A percentile compares a stretch with the other conserved stretches of the same genome.
Conservation (phyloP, 2,797 vertebrate genomes). For the Tarsius wallacei region DNA sequence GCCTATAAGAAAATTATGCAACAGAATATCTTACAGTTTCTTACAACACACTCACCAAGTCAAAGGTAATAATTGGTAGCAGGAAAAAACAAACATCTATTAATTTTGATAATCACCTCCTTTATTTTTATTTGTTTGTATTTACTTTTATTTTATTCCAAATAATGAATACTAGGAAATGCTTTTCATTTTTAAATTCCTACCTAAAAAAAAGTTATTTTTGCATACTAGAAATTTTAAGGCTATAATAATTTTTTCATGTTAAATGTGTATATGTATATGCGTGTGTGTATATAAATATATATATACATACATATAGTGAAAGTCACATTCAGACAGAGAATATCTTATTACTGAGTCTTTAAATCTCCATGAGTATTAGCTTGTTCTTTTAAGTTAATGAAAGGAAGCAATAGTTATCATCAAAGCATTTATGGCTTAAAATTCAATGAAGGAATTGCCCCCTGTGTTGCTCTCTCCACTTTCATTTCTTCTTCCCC, state of each 20-base stretch:
- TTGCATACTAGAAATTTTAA: slow-evolving; percentile 26
- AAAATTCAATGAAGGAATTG: slow-evolving; percentile 71
- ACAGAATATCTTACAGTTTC: not conserved
- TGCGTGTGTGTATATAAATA: not conserved
- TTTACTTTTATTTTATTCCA: not conserved
- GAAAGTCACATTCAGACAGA: not conserved
- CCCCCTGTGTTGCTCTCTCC: slow-evolving; percentile 36
- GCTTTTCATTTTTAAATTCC: not conserved
- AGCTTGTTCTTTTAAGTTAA: slow-evolving; percentile 80
- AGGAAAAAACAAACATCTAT: not conserved
- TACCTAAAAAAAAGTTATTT: not conserved
- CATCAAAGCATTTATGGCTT: slow-evolving; percentile 78
- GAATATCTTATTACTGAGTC: slow-evolving; percentile 50
- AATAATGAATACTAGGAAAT: not conserved
- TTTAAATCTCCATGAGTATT: slow-evolving; percentile 52
- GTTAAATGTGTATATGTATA: slow-evolving; percentile 12
- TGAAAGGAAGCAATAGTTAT: slow-evolving; percentile 62
- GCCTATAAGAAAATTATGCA: not conserved
- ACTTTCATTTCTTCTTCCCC: slow-evolving; percentile 12
- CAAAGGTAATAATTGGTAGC: not conserved
- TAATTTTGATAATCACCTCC: not conserved
- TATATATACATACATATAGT: not conserved
- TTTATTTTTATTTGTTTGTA: not conserved
- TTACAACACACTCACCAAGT: not conserved
- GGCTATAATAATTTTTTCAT: not conserved